phyloP scores from a whole-genome alignment of 2,797 vertebrate genomes.

The Todus mexicanus region DNA sequence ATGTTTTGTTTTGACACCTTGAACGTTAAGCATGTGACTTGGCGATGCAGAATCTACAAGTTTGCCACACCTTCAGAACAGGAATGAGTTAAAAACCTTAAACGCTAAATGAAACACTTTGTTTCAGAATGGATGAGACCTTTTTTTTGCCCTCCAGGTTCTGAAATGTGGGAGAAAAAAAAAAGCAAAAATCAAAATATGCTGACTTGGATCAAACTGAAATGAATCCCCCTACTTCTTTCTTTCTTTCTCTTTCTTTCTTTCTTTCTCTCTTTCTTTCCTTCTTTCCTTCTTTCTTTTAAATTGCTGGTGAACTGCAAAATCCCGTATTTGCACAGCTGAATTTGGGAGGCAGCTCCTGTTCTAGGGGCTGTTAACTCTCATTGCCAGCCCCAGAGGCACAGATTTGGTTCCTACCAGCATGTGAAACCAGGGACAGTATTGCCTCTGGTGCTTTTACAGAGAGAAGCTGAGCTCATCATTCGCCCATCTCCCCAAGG shows the following conservation, averaged over 20 bases:
- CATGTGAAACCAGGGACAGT: fast-evolving
- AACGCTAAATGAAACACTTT: neutral
- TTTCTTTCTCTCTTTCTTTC: neutral
- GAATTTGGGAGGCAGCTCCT: neutral
- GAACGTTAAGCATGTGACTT: neutral
- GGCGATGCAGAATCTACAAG: neutral
- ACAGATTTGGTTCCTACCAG: neutral
- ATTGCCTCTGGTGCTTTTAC: neutral
- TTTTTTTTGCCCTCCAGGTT: neutral
- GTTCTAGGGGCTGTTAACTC: neutral
- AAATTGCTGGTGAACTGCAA: neutral
- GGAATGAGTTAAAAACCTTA: neutral
- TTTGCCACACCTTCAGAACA: neutral
- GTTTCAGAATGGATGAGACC: neutral
- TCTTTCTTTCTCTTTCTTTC: too few relatives aligned
- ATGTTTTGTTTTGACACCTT: neutral
- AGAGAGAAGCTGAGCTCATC: neutral
- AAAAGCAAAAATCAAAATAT: neutral
- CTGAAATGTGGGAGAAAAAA: neutral
- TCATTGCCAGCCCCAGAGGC: neutral
- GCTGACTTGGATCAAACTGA: neutral
- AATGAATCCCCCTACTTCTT: neutral
- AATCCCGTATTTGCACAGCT: neutral
- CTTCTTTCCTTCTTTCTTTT: neutral
- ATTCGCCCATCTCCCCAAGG: fast-evolving